A percentile compares a stretch with the other conserved stretches of the same genome.
Conservation (phyloP, 1,140 invertebrate species). For the Polyergus mexicanus region DNA sequence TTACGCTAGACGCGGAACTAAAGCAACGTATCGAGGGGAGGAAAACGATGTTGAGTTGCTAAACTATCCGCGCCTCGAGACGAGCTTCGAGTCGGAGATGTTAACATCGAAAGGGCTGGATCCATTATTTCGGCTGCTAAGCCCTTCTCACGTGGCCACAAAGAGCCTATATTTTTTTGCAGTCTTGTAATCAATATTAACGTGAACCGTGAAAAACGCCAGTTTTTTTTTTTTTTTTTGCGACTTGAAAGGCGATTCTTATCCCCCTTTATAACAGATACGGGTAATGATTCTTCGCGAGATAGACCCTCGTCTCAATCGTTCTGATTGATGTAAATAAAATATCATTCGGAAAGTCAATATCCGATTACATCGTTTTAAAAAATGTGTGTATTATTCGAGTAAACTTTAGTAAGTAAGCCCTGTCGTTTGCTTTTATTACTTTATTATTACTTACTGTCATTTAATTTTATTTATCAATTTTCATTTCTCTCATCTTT, state of each 20-base stretch:
- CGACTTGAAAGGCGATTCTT: conserved; percentile 24
- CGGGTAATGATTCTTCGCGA: conserved; percentile 18
- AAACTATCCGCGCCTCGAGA: conserved; percentile 48
- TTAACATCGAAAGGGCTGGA: conserved; percentile 48
- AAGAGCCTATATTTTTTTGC: conserved; percentile 50
- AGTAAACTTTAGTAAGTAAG: too few species aligned
- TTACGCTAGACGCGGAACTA: neutral
- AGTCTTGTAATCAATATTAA: conserved; percentile 51
- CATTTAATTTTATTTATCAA: conserved; percentile 6
- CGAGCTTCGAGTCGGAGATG: conserved; percentile 37
- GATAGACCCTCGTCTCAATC: conserved; percentile 13
- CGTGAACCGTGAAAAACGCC: conserved; percentile 26
- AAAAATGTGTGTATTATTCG: neutral
- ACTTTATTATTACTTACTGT: too few species aligned
- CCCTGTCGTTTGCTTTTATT: too few species aligned
- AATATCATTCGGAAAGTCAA: conserved; percentile 9
- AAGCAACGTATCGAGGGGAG: conserved; percentile 1
- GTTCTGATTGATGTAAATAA: conserved; percentile 31
- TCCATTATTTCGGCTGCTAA: conserved; percentile 50
- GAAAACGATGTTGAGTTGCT: conserved; percentile 53
- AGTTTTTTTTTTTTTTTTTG: conserved; percentile 27
- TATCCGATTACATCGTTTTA: neutral
- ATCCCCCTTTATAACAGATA: conserved; percentile 1
- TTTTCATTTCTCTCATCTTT: neutral
- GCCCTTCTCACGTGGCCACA: conserved; percentile 27